These are phyloP conservation scores for Latrodectus geometricus DNA, from an alignment of 1,140 invertebrate species.

Conservation along the genomic window DNA sequence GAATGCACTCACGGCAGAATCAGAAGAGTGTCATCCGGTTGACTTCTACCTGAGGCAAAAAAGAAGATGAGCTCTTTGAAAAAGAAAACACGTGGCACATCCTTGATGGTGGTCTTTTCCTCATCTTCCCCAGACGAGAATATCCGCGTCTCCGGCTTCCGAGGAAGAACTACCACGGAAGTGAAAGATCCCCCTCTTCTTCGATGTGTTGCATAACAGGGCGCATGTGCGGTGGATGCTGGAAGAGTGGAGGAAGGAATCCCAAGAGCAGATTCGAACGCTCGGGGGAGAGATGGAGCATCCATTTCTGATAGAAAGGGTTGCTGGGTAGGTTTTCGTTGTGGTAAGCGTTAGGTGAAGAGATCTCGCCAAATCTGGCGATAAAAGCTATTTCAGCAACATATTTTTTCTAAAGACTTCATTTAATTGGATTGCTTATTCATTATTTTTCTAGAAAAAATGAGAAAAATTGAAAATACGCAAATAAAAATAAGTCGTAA, in stretches of 20 bases:
- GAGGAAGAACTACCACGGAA: constrained; percentile 5
- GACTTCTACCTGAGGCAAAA: not conserved
- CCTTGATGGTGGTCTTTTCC: not conserved
- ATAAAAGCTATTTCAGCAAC: not conserved
- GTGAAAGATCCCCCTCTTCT: constrained; percentile 9
- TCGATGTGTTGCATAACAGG: not conserved
- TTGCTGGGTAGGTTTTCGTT: constrained; percentile 41
- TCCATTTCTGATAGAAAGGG: constrained; percentile 53
- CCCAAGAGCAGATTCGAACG: constrained; percentile 33
- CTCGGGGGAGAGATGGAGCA: constrained; percentile 24
- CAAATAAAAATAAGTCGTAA: too few relatives aligned
- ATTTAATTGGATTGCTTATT: too few relatives aligned
- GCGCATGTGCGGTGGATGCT: constrained; percentile 48
- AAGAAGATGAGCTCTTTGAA: not conserved
- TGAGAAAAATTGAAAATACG: too few relatives aligned
- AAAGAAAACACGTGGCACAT: constrained; percentile 1
- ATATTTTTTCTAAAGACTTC: too few relatives aligned
- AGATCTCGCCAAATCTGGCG: constrained; percentile 37
- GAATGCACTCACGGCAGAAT: not conserved
- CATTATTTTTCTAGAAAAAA: too few relatives aligned
- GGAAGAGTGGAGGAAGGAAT: constrained; percentile 23
- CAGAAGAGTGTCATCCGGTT: not conserved
- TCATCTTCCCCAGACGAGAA: not conserved
- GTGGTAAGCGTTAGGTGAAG: not conserved
- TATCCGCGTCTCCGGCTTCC: not conserved